A percentile compares a stretch with the other conserved stretches of the same genome.
These are phyloP conservation scores for Zophobas morio DNA, from an alignment of 1,140 invertebrate species.

Conservation along the genomic window DNA sequence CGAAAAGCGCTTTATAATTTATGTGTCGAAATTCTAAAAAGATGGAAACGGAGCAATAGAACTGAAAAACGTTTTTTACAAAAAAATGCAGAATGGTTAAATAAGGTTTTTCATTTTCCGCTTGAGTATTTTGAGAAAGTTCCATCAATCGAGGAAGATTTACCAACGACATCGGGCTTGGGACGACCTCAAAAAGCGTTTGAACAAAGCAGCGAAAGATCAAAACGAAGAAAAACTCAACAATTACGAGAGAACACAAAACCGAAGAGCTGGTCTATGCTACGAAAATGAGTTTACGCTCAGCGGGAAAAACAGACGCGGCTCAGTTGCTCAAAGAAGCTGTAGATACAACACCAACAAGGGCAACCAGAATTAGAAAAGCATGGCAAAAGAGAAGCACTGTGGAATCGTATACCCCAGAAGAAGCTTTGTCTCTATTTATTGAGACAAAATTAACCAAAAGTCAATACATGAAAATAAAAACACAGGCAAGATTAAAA, in stretches of 20 bases:
- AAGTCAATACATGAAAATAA: conserved; percentile 28
- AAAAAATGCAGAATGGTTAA: too few species aligned
- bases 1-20: too few species aligned
- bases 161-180: too few species aligned
- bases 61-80: too few species aligned
- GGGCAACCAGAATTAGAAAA: not conserved
- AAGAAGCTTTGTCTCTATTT: conserved; percentile 21
- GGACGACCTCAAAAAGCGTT: not conserved
- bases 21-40: too few species aligned
- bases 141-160: too few species aligned
- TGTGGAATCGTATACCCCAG: not conserved
- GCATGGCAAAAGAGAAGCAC: not conserved
- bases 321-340: not conserved
- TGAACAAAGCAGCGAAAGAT: not conserved
- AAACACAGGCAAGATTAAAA: not conserved
- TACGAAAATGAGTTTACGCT: not conserved
- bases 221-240: conserved; percentile 53
- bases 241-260: conserved; percentile 50
- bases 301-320: not conserved
- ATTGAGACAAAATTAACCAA: conserved; percentile 18
- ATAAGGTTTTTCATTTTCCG: too few species aligned
- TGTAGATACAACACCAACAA: not conserved
- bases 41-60: too few species aligned
- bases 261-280: conserved; percentile 52
- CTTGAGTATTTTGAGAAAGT: too few species aligned